phyloP scores from a whole-genome alignment of 2,797 vertebrate genomes.

The Caiman crocodilus region DNA sequence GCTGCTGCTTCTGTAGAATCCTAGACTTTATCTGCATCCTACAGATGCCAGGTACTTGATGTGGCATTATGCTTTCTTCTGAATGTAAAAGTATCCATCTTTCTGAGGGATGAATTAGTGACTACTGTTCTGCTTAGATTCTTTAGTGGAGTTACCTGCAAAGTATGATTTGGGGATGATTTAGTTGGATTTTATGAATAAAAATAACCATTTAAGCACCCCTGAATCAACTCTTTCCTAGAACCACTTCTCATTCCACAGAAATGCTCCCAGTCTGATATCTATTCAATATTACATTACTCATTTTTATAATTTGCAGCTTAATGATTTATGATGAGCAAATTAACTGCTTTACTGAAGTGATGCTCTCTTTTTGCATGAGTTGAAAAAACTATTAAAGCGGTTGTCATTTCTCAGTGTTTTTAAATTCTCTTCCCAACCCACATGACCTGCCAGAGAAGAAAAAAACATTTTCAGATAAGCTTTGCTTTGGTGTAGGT shows the following conservation, averaged over 20 bases:
- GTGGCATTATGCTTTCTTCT: conserved; percentile 12
- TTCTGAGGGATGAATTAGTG: conserved; percentile 30
- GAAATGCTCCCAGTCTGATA: conserved; percentile 2
- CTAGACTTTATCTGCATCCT: conserved; percentile 30
- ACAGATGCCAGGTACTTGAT: conserved; percentile 51
- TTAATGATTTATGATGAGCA: neutral
- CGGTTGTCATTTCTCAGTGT: neutral
- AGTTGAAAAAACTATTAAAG: conserved; percentile 32
- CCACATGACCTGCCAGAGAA: conserved; percentile 38
- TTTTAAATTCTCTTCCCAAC: conserved; percentile 36
- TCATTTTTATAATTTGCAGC: conserved; percentile 21
- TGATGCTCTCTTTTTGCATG: neutral
- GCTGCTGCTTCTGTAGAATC: conserved; percentile 23
- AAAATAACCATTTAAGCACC: neutral
- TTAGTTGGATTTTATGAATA: neutral
- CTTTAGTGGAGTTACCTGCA: neutral
- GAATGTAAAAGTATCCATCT: neutral
- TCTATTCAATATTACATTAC: conserved; percentile 12
- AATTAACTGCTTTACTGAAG: conserved; percentile 3
- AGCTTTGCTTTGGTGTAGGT: neutral
- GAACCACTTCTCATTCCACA: conserved; percentile 4
- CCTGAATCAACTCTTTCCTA: conserved; percentile 3
- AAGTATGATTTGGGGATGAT: neutral
- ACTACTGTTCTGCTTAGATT: conserved; percentile 39
- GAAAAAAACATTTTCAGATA: conserved; percentile 8